A percentile compares a stretch with the other conserved stretches of the same genome.
These are phyloP conservation scores for Dendrophyllia cribrosa DNA, from an alignment of 64 coral and sea anemone species.

Conservation along the genomic window DNA sequence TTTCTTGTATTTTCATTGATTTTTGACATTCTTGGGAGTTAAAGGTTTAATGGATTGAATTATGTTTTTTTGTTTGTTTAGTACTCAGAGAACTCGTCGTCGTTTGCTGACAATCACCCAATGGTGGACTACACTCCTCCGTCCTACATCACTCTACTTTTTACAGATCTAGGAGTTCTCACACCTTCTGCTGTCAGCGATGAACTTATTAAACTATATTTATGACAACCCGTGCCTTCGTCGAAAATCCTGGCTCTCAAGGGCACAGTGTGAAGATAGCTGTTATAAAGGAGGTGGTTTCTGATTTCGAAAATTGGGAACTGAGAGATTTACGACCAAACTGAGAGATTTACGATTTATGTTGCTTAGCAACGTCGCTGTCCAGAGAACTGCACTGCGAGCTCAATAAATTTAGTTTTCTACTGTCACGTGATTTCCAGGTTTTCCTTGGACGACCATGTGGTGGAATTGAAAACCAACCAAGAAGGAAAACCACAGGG, in stretches of 20 bases:
- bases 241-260: not conserved
- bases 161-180: constrained; percentile 94
- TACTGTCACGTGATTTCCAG: too few species aligned
- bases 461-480: too few species aligned
- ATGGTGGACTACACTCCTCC: constrained; percentile 97
- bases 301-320: not conserved
- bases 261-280: not conserved
- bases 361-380: too few species aligned
- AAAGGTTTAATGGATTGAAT: too few species aligned
- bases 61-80: not conserved
- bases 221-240: constrained; percentile 49
- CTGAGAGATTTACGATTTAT: too few species aligned
- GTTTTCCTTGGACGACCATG: too few species aligned
- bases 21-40: too few species aligned
- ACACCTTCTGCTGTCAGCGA: constrained; percentile 97
- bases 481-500: too few species aligned
- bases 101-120: constrained; percentile 57
- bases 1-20: too few species aligned
- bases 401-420: too few species aligned
- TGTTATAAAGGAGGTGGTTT: not conserved
- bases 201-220: constrained; percentile 97
- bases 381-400: too few species aligned
- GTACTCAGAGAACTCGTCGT: constrained; percentile 26
- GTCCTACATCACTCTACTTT: constrained; percentile 92
- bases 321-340: too few species aligned